Base-by-base conservation (phyloP, 2,888 invertebrate species). In the Adelognathus sp. region DNA sequence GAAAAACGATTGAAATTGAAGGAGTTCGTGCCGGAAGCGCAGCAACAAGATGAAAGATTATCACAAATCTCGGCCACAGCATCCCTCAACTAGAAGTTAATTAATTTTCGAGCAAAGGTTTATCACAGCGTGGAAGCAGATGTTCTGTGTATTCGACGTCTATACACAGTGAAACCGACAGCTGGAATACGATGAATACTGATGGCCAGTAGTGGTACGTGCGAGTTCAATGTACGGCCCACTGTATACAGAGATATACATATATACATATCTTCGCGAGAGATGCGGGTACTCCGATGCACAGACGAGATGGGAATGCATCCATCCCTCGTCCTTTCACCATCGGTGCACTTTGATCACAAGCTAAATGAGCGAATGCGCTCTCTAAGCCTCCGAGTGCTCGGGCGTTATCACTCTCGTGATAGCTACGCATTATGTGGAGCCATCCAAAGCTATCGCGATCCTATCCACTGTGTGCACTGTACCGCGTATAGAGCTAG, bases 291-390 rank as follows among this genome's bases (percentile, higher is more conserved):
- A 54, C 36, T 67, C 39, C 16, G 24, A 50, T 36, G 9, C 27
- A 29, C 41, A 29, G 31, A n/a, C 54, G 41, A 9, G 39, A 54
- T 39, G 41, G 16, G n/a, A 54, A 54, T 29, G 67, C 29, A 52
- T 31, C 4, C 7, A 31, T 54, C 14, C 54, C 39, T 41, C 11
- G 52, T 29, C 27, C 54, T 9, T 27, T 67, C 41, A 4, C 16
- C 7, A 36, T 39, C 16, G 5, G 54, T 3, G n/a, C 16, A 66
- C n/a, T 27, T 21, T 39, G 36, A 60, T 36, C 58, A 36, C 24
- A 39, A 60, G 36, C 39, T 29, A 54, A 66, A 54, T 41, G 54
- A 63, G 46, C 46, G 63, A 18, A 46, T 31, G 46, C 41, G 33
- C 54, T 29, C 29, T 54, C 39, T 31, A 18, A 41, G 67, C 41